Base-by-base conservation (phyloP, 2,797 vertebrate species). In the Gallinago nigripennis region DNA sequence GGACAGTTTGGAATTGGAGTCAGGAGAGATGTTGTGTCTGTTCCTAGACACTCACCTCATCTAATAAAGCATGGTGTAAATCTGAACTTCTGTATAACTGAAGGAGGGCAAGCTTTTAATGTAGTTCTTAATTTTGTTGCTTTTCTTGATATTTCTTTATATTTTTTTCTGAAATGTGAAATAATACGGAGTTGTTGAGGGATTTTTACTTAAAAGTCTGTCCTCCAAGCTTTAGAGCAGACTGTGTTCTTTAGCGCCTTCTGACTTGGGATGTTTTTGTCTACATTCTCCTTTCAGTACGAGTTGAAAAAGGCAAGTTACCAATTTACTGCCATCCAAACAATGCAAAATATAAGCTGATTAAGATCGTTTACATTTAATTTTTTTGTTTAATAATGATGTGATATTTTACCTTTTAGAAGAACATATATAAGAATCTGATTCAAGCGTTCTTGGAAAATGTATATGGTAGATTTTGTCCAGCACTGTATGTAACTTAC, bases 381-480 rank as follows among this genome's bases (percentile, higher is more conserved):
- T 78, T 91, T 91, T 70, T 71, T 86, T 50, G 27, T 84, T 88
- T 88, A 83, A 58, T 93, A 95, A 93, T 27, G 56, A 83, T 61
- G 88, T 89, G 73, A n/a, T 88, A 92, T 69, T 86, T 96, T 96
- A 90, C 78, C 93, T 93, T 82, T 48, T 92, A 96, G 90, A 96
- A 90, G 82, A 90, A 96, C 91, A 57, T 93, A 19, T 82, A 94
- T 96, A 82, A 89, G 90, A 90, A 89, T 95, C 66, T 85, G 94
- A 94, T 93, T 81, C 77, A 82, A 84, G 46, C 41, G 3, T 89
- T 96, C 57, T 83, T 96, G 82, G 87, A 96, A 96, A 91, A 88
- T 69, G 79, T 96, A 39, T 95, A 65, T 90, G 89, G 84, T 96
- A 96, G 92, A 82, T 96, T 97, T 98, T 96, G 97, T 97, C 96